phyloP scores from a whole-genome alignment of 1,140 invertebrate species.

The Hylaeus volcanicus region DNA sequence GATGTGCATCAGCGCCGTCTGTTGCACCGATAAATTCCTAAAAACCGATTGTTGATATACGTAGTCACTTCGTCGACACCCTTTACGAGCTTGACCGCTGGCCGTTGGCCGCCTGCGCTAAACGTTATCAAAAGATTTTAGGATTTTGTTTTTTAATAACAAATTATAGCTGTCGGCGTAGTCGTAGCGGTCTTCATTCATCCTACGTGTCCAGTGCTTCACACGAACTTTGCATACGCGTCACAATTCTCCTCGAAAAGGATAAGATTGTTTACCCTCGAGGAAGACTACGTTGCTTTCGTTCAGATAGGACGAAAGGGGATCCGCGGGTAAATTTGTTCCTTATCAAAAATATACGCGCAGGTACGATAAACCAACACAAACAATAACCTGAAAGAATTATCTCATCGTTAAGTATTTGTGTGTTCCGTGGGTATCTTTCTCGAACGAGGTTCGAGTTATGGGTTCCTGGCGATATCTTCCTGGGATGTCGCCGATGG shows the following conservation, averaged over 20 bases:
- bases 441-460: constrained; percentile 20
- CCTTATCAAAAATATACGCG: constrained; percentile 47
- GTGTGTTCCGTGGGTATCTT: constrained; percentile 32
- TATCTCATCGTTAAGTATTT: constrained; percentile 43
- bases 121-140: neutral
- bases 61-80: neutral
- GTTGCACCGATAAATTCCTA: constrained; percentile 46
- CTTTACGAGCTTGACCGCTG: neutral
- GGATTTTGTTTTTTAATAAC: no score
- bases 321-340: constrained; percentile 26
- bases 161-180: no score
- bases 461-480: constrained; percentile 43
- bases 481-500: constrained; percentile 28
- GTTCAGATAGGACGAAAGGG: neutral
- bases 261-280: neutral
- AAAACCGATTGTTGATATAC: constrained; percentile 40
- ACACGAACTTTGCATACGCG: neutral
- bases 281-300: neutral
- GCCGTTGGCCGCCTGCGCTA: no score
- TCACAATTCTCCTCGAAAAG: neutral
- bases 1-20: constrained; percentile 40
- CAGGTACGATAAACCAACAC: constrained; percentile 32
- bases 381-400: constrained; percentile 45
- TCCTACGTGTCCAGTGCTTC: no score
- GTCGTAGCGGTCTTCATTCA: no score